Percentiles rank a stretch among this genome's conserved stretches.
Evolutionary conservation across 2,888 invertebrate species (phyloP).

Genomic region (Drosophila peninsularis): DNA sequence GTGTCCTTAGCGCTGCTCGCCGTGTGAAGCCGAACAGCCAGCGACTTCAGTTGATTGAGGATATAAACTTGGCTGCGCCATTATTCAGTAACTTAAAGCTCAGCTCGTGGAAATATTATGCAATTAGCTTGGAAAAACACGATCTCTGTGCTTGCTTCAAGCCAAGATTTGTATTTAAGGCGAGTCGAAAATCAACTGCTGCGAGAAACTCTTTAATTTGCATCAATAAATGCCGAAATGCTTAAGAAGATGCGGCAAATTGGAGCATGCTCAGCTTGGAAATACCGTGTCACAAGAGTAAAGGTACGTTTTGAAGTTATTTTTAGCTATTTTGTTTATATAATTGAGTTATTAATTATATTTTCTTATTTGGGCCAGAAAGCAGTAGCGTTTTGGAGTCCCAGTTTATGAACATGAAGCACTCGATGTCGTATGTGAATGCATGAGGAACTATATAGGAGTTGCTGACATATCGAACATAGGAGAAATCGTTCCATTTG

Average conservation of each 20-base stretch:
- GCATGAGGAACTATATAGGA: too few species aligned
- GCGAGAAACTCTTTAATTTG: neutral
- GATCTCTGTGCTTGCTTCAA: slow-evolving; percentile 19
- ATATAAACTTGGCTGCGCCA: slow-evolving; percentile 16
- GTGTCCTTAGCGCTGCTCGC: slow-evolving; percentile 36
- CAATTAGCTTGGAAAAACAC: slow-evolving; percentile 35
- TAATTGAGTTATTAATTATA: neutral
- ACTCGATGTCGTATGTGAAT: too few species aligned
- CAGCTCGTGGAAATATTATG: neutral
- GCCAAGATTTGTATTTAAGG: neutral
- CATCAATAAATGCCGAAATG: too few species aligned
- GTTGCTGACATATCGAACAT: too few species aligned
- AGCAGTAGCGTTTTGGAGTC: too few species aligned
- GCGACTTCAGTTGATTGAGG: slow-evolving; percentile 30
- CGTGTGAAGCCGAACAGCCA: slow-evolving; percentile 9
- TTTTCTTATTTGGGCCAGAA: too few species aligned
- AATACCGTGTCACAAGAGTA: neutral
- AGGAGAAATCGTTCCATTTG: too few species aligned
- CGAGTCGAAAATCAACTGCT: neutral
- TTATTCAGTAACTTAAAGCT: slow-evolving; percentile 35
- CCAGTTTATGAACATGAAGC: too few species aligned
- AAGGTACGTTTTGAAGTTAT: neutral
- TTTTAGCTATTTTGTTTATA: neutral
- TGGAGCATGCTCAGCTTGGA: neutral
- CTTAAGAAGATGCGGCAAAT: accelerated